Base-by-base conservation (phyloP, 1,140 invertebrate species). In the Heliothis virescens region DNA sequence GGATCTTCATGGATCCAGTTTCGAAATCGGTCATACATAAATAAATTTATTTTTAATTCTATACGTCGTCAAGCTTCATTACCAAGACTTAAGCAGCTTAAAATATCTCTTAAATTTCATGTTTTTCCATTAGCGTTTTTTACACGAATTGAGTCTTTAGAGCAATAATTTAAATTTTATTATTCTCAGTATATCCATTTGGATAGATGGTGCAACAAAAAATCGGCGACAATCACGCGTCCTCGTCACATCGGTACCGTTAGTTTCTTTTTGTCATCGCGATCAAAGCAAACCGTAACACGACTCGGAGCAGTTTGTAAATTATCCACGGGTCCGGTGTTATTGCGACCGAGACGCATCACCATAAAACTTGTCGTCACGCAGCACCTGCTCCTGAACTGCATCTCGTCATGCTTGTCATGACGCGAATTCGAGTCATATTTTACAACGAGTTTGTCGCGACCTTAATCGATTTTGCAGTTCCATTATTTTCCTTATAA, bases 271-370 rank as follows among this genome's bases (percentile, higher is more conserved):
- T 85, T 83, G 76, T 78, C 63, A 65, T 78, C 48, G 77, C 78
- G 41, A 81, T 83, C 79, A 79, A 79, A 83, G 80, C 67, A 71
- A 75, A 82, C 79, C 84, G 82, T 78, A 76, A 65, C 59, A 76
- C 74, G 81, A 79, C 79, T 57, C 71, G 79, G 50, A 79, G 78
- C 85, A 85, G 81, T 88, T 87, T 85, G 82, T 82, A 63, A 79
- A 88, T 89, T 90, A 90, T 84, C 77, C 85, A 87, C 86, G 89
- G 80, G 81, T 67, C 55, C 67, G 75, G 79, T 83, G 83, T 83
- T 78, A 69, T 80, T 73, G 67, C 80, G 78, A 79, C 71, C 74
- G 74, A 50, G 74, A 76, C 79, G 84, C 83, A 83, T 85, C 79
- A 79, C 21, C 85, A 85, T 83, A 76, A 84, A 85, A 83, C 65